These are phyloP conservation scores for Drosophila sp. DNA, from an alignment of 1,140 invertebrate genomes.

Conservation along the genomic window DNA sequence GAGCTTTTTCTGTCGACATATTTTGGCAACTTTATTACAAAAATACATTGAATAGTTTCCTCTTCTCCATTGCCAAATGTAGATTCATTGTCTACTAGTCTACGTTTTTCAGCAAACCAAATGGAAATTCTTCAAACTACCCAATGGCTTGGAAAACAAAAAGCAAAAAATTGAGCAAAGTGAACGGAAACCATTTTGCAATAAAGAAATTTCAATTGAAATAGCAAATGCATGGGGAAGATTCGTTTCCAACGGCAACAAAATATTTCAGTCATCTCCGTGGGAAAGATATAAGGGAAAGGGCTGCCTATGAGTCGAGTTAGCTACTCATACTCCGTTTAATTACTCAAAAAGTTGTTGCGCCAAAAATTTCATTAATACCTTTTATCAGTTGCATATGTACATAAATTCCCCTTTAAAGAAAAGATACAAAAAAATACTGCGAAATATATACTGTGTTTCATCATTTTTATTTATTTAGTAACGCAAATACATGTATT, in stretches of 20 bases:
- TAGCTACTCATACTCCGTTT: background rate
- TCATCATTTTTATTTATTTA: conserved; percentile 3
- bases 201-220: conserved; percentile 76
- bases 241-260: conserved; percentile 13
- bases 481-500: background rate
- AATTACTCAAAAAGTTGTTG: conserved; percentile 8
- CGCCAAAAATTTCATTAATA: background rate
- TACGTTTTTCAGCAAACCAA: conserved; percentile 41
- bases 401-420: background rate
- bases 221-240: conserved; percentile 58
- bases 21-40: conserved; percentile 67
- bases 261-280: conserved; percentile 58
- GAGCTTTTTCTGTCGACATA: background rate
- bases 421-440: background rate
- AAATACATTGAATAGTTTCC: conserved; percentile 65
- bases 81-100: conserved; percentile 39
- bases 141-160: conserved; percentile 28
- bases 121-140: conserved; percentile 60
- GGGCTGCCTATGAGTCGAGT: background rate
- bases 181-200: conserved; percentile 51
- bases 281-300: conserved; percentile 1
- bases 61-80: conserved; percentile 18
- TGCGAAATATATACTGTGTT: background rate
- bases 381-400: conserved; percentile 1
- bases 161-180: conserved; percentile 21